Base-by-base conservation (phyloP, 2,888 invertebrate genomes). In the Sycophila texana region DNA sequence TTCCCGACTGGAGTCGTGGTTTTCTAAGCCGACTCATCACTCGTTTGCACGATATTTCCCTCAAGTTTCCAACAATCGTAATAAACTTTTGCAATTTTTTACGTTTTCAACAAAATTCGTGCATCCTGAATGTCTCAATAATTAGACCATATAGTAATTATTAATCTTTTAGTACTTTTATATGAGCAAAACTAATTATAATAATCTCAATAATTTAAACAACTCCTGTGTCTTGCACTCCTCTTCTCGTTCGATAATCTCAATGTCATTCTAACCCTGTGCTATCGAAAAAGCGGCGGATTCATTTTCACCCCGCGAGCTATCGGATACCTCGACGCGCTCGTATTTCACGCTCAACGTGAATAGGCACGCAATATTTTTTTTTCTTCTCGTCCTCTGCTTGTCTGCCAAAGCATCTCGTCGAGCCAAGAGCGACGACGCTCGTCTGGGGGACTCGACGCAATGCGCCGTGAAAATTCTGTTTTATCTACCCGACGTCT, bases 261-360 rank as follows among this genome's bases (percentile, higher is more conserved):
- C 39, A 57, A 55, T 57, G 57, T n/a, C 20, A 63, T 58, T 65
- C 71, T 55, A 20, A 14, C 63, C 49, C 67, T 53, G 20, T 10
- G 39, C 57, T 47, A 49, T 65, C 20, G 47, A 65, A 16, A 30
- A 60, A 16, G 55, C 39, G 72, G 68, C 66, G 74, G 77, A 81
- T 81, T 74, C 77, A 77, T 67, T 71, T 72, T 72, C 74, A 49
- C 71, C 22, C n/a, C 65, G n/a, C 60, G 66, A 61, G 66, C 71
- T 74, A 77, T 71, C 77, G 16, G 66, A 77, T 71, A 71, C 66
- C 58, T 58, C 74, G 66, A 57, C 18, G 61, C 47, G 74, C 79
- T 77, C 67, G 74, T 77, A 77, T 81, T 74, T 81, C 74, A 81
- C 60, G 49, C 12, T 63, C 12, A 60, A 61, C 66, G 51, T 77